Base-by-base conservation (phyloP, 2,797 vertebrate species). In the Phrynocephalus guinanensis region DNA sequence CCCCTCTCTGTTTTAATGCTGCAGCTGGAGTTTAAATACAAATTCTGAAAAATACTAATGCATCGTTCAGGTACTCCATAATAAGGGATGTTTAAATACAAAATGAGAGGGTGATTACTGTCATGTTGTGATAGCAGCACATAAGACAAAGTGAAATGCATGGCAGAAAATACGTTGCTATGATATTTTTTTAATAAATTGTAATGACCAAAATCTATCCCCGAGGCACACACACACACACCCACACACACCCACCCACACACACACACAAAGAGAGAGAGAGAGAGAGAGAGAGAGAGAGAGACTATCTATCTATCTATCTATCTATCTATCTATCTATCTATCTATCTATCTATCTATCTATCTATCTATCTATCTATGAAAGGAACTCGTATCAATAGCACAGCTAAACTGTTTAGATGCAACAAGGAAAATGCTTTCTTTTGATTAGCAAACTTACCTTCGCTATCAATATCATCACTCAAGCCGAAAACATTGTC, bases 401-500 rank as follows among this genome's bases (percentile, higher is more conserved):
- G 6, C 6, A 86, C 20, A 80, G 48, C 15, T 68, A 60, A 38
- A 63, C 7, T 60, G 15, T 24, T 81, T 63, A 63, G 48, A 16
- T 1, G 9, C 6, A 83, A 72, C 3, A 15, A 56, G 44, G 76
- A 38, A 83, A 77, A 33, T 60, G 84, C 2, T 3, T 28, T 66
- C 72, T n/a, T 44, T 86, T 71, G 48, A 60, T 50, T 72, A 71
- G 83, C 82, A 1, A 5, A 79, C 66, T 56, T 95, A 99, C 99
- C 98, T 89, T 99, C 98, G 38, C 97, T 99, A 93, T 99, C 98
- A 91, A 98, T 78, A 88, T 98, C 98, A 82, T 99, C 98, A 73
- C 93, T 97, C 52, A 94, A 93, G 52, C 94, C 92, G 84, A 98
- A 97, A 84, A 97, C 91, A 83, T 91, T 89, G 91, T 98, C 98